Evolutionary conservation across 1,140 invertebrate genomes (phyloP).

Genomic region (Nylanderia fulva): DNA sequence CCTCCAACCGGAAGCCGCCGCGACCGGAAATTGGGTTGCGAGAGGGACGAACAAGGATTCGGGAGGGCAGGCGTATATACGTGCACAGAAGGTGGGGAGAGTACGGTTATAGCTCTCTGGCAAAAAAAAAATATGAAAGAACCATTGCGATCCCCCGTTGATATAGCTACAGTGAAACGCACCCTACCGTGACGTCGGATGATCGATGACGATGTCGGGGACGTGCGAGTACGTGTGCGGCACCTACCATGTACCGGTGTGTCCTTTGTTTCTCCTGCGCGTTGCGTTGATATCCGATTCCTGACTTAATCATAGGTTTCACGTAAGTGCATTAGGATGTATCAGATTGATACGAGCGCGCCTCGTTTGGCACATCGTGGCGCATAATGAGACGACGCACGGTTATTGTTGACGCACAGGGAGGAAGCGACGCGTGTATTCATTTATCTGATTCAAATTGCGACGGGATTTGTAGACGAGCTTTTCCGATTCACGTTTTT

Average conservation of each 20-base stretch:
- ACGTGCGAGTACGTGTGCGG: conserved; percentile 61
- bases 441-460: conserved; percentile 51
- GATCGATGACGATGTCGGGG: conserved; percentile 73
- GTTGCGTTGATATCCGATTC: conserved; percentile 38
- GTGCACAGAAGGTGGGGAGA: too few relatives aligned
- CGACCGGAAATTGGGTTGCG: conserved; percentile 65
- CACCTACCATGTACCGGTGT: not conserved
- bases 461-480: conserved; percentile 15
- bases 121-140: conserved; percentile 74
- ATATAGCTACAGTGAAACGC: conserved; percentile 69
- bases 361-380: conserved; percentile 54
- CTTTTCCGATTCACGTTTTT: not conserved
- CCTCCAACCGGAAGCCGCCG: conserved; percentile 72
- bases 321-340: conserved; percentile 68
- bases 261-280: conserved; percentile 51
- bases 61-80: too few relatives aligned
- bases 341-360: conserved; percentile 57
- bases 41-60: conserved; percentile 25
- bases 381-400: conserved; percentile 24
- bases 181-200: conserved; percentile 75
- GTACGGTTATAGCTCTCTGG: conserved; percentile 62
- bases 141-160: conserved; percentile 71
- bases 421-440: conserved; percentile 52
- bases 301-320: conserved; percentile 59
- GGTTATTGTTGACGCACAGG: not conserved